Evolutionary conservation across 2,888 invertebrate species (phyloP).

Genomic region (Anarsia innoxiella): DNA sequence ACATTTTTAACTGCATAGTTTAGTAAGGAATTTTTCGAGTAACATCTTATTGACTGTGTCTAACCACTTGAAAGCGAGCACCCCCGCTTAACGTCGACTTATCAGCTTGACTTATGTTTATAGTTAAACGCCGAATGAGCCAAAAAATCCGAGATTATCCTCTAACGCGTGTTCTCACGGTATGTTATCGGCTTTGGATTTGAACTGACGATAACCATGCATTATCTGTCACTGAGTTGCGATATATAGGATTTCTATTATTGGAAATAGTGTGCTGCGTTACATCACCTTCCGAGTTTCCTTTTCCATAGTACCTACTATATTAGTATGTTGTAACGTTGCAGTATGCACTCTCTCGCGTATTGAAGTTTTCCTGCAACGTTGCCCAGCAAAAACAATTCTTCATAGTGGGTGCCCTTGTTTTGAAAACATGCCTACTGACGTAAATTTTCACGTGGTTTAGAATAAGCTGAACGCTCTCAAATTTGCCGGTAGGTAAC

Average conservation of each 20-base stretch:
- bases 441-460: no score
- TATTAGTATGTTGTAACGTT: no score
- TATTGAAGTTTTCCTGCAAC: no score
- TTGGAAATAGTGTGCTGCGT: no score
- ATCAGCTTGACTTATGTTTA: slow-evolving; percentile 34
- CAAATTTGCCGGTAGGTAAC: slow-evolving; percentile 19
- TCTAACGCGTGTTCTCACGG: slow-evolving; percentile 48
- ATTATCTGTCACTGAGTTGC: slow-evolving; percentile 59
- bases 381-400: no score
- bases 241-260: no score
- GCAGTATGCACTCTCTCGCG: no score
- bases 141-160: slow-evolving; percentile 41
- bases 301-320: no score
- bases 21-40: background rate
- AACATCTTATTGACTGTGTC: background rate
- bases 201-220: slow-evolving; percentile 50
- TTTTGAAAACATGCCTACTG: no score
- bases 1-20: no score
- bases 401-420: no score
- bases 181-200: slow-evolving; percentile 53
- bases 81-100: slow-evolving; percentile 35
- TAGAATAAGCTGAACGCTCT: background rate
- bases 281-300: no score
- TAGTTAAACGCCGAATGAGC: slow-evolving; percentile 26
- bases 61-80: slow-evolving; percentile 24